Base-by-base conservation (phyloP, 1,140 invertebrate species). In the Drosophila equinoxialis region DNA sequence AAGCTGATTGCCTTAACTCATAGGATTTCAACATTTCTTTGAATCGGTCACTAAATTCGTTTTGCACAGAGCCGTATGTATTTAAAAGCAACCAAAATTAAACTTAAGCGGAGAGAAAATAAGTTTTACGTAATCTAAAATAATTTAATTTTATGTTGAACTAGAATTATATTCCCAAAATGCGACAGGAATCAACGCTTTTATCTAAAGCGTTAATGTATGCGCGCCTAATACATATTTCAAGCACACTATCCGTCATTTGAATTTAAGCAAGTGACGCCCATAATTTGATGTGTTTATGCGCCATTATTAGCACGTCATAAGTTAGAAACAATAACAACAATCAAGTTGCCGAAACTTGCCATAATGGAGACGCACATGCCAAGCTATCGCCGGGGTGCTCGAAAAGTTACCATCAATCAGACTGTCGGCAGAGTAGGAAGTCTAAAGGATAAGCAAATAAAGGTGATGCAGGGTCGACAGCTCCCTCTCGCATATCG, bases 291-390 rank as follows among this genome's bases (percentile, higher is more conserved):
- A 55, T 57, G 78, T 73, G 79, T 81, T 80, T 71, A 80, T 80
- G 79, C 78, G 74, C 67, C 79, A 81, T 82, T 82, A 82, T 82
- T 82, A 82, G 74, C 79, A 82, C 79, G 65, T 82, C 79, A 82
- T 82, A 82, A 82, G 74, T 82, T 76, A 64, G 54, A 57, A 70
- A 54, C 62, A 54, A 66, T 66, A 59, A n/a, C 55, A 48, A 45
- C 62, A 70, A 78, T 71, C 78, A 73, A 78, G 75, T 65, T 67
- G 48, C 66, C 39, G 55, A 26, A 60, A 76, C 42, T 51, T 57
- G 48, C 51, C 35, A 37, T 54, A 62, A n/a, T 62, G 48, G 59
- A 72, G 68, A 42, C 67, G 74, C 55, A 2, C 42, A 64, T 23
- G 30, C 62, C 30, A 51, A 7, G n/a, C 39, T 20, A 62, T 7